Percentiles rank a stretch among this genome's conserved stretches.
phyloP scores from a whole-genome alignment of 2,797 vertebrate species.

The Galago senegalensis region DNA sequence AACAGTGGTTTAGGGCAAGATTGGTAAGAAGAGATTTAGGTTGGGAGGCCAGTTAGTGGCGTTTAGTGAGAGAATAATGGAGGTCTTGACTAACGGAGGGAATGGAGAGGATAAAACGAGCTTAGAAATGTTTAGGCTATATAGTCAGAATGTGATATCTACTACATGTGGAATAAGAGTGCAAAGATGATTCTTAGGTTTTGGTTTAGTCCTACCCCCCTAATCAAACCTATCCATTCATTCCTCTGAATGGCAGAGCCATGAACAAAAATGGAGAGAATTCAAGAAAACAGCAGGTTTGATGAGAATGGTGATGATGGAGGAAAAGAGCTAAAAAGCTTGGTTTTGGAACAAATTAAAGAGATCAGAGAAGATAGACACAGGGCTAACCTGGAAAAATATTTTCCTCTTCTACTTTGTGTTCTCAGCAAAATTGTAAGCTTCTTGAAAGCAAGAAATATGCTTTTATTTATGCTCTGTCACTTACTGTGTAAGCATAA shows the following conservation, averaged over 20 bases:
- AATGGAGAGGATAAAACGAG: background rate
- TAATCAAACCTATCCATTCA: background rate
- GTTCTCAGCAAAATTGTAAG: background rate
- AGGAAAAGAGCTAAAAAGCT: background rate
- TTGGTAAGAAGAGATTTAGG: background rate
- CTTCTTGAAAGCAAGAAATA: background rate
- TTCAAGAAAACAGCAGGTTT: background rate
- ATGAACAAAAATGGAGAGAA: slow-evolving; percentile 10
- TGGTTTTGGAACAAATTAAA: slow-evolving; percentile 25
- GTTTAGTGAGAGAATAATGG: background rate
- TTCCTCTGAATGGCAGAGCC: background rate
- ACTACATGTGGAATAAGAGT: background rate
- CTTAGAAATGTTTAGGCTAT: background rate
- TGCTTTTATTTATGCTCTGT: slow-evolving; percentile 16
- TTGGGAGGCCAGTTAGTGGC: background rate
- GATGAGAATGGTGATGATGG: background rate
- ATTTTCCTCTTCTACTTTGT: background rate
- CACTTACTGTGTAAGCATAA: background rate
- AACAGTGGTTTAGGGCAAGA: background rate
- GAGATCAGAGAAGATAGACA: background rate
- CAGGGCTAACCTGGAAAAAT: background rate
- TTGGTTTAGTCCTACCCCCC: background rate
- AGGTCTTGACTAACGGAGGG: background rate
- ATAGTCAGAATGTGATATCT: slow-evolving; percentile 3
- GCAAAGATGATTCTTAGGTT: background rate